phyloP scores from a whole-genome alignment of 2,113 vertebrate species.

The Gopherus flavomarginatus region DNA sequence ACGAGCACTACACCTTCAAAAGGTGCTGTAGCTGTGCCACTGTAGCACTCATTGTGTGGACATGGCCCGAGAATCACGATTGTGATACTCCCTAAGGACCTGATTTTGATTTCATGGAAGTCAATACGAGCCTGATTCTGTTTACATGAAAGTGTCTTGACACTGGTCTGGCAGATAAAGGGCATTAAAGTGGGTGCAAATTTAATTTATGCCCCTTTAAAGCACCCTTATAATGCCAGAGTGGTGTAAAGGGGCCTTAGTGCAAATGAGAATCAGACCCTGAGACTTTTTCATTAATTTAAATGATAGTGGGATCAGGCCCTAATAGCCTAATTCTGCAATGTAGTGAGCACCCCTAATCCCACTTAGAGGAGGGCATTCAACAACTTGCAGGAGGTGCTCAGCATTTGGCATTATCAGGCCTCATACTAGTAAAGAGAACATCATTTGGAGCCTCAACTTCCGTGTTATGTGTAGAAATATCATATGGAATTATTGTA shows the following conservation, averaged over 20 bases:
- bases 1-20: too few species aligned
- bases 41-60: too few species aligned
- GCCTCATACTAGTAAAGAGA: neutral
- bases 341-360: neutral
- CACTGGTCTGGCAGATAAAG: neutral
- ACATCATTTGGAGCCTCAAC: neutral
- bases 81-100: neutral
- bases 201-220: neutral
- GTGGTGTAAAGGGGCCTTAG: neutral
- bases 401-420: neutral
- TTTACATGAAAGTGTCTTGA: neutral
- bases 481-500: neutral
- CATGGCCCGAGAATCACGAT: neutral
- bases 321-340: neutral
- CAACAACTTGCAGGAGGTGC: neutral
- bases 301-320: neutral
- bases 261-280: neutral
- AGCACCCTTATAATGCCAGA: neutral
- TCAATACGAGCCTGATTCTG: neutral
- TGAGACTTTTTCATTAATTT: neutral
- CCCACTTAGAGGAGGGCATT: neutral
- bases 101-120: neutral
- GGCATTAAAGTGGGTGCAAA: neutral
- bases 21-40: too few species aligned
- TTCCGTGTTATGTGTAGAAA: neutral